A percentile compares a stretch with the other conserved stretches of the same genome.
Conservation (phyloP, 2,797 vertebrate genomes). For the Tenualosa thibaudeaui region DNA sequence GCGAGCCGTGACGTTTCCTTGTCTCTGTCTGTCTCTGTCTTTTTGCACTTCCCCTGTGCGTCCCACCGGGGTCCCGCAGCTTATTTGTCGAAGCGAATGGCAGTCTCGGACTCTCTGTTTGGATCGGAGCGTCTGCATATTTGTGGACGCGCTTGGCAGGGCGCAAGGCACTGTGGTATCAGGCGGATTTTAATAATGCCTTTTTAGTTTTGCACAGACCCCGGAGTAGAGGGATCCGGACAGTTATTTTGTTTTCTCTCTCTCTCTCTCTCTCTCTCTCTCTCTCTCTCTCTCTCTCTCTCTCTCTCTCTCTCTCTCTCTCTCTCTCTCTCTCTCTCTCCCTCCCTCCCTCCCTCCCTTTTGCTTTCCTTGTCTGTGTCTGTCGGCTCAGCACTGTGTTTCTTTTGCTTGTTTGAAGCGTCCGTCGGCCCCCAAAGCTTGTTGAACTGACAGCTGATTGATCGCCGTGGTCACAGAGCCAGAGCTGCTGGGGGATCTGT, state of each 20-base stretch:
- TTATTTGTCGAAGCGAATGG: not conserved
- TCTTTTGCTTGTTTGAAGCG: slow-evolving; percentile 5
- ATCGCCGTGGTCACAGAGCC: not conserved
- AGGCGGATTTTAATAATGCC: slow-evolving; percentile 9
- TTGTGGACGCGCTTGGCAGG: slow-evolving; percentile 1
- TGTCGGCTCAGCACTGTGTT: not conserved
- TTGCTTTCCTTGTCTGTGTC: not conserved
- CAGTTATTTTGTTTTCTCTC: not conserved
- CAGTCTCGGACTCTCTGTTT: not conserved
- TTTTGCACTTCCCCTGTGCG: not conserved
- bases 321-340: not conserved
- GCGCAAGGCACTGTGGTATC: not conserved
- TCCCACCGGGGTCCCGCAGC: not conserved
- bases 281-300: not conserved
- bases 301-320: not conserved
- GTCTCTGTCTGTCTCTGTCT: not conserved
- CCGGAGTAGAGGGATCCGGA: not conserved
- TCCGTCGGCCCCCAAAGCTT: not conserved
- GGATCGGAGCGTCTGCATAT: slow-evolving; percentile 5
- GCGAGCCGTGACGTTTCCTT: not conserved
- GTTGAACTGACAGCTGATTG: not conserved
- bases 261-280: not conserved
- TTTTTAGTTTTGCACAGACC: slow-evolving; percentile 8
- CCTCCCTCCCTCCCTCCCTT: not conserved
- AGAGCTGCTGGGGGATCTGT: slow-evolving; percentile 15